Percentiles rank a stretch among this genome's conserved stretches.
Conservation (phyloP, 2,113 vertebrate genomes). For the Heterotis niloticus region DNA sequence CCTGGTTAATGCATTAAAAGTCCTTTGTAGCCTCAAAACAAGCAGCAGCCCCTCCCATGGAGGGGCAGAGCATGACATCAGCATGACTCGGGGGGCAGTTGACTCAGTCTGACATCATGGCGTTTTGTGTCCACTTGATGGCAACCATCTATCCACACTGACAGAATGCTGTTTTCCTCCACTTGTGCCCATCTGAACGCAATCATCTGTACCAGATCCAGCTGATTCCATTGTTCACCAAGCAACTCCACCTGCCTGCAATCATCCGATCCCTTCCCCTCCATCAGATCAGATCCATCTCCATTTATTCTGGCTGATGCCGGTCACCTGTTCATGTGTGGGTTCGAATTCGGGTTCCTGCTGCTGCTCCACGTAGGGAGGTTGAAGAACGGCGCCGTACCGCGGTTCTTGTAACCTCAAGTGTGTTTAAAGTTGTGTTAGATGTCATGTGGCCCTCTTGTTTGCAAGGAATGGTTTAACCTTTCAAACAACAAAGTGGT, state of each 20-base stretch:
- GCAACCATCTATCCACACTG: conserved; percentile 51
- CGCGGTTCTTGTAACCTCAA: background rate
- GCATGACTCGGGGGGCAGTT: conserved; percentile 47
- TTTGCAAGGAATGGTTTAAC: background rate
- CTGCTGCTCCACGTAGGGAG: conserved; percentile 45
- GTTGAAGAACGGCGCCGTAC: background rate
- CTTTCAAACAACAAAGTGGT: background rate
- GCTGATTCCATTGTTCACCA: conserved; percentile 59
- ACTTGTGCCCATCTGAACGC: conserved; percentile 67
- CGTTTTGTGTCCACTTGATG: conserved; percentile 56
- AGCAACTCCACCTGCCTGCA: conserved; percentile 67
- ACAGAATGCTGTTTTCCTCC: conserved; percentile 66
- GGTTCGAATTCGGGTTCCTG: conserved; percentile 48
- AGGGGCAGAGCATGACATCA: conserved; percentile 56
- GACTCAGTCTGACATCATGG: conserved; percentile 71
- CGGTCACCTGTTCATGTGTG: conserved; percentile 67
- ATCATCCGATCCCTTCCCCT: conserved; percentile 54
- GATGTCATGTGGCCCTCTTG: background rate
- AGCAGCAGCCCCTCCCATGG: conserved; percentile 23
- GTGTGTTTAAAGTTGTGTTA: background rate
- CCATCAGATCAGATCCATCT: conserved; percentile 51
- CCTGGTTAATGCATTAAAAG: conserved; percentile 20
- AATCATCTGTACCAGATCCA: conserved; percentile 68
- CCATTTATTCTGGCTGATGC: conserved; percentile 61
- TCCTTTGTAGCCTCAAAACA: conserved; percentile 27